A percentile compares a stretch with the other conserved stretches of the same genome.
phyloP scores from a whole-genome alignment of 1,140 invertebrate species.

The Papilio dardanus region DNA sequence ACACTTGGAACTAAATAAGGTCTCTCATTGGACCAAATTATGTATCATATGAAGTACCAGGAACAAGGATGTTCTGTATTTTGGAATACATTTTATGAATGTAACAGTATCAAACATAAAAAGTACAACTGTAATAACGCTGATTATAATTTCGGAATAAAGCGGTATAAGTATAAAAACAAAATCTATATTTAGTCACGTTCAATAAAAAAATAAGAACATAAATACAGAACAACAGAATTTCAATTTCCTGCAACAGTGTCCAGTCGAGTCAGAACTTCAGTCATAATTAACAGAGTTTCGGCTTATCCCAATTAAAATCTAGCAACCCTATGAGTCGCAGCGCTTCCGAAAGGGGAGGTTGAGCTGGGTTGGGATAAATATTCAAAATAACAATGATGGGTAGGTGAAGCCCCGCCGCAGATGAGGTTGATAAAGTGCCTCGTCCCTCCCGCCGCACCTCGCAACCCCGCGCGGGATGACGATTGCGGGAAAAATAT shows the following conservation, averaged over 20 bases:
- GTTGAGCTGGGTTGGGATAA: conserved; percentile 40
- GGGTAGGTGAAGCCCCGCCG: conserved; percentile 37
- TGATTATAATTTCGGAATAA: too few relatives aligned
- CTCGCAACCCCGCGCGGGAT: neutral
- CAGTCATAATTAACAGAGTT: conserved; percentile 35
- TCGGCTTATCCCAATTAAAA: conserved; percentile 39
- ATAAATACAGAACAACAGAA: neutral
- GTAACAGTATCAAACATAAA: too few relatives aligned
- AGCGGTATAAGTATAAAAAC: too few relatives aligned
- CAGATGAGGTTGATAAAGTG: conserved; percentile 45
- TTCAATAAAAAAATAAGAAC: neutral
- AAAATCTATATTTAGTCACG: neutral
- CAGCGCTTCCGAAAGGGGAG: conserved; percentile 36
- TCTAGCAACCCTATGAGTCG: conserved; percentile 29
- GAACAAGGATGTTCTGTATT: too few relatives aligned
- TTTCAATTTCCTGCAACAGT: conserved; percentile 37
- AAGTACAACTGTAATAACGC: too few relatives aligned
- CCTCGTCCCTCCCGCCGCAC: conserved; percentile 13
- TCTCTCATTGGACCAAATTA: too few relatives aligned
- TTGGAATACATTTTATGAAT: too few relatives aligned
- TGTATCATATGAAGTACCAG: too few relatives aligned
- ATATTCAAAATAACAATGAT: conserved; percentile 45
- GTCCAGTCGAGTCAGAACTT: conserved; percentile 23
- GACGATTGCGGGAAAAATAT: conserved; percentile 26
- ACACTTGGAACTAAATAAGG: too few relatives aligned